A percentile compares a stretch with the other conserved stretches of the same genome.
These are phyloP conservation scores for Echinarachnius parma DNA, from an alignment of 53 echinoderm and acorn worm genomes.

Conservation along the genomic window DNA sequence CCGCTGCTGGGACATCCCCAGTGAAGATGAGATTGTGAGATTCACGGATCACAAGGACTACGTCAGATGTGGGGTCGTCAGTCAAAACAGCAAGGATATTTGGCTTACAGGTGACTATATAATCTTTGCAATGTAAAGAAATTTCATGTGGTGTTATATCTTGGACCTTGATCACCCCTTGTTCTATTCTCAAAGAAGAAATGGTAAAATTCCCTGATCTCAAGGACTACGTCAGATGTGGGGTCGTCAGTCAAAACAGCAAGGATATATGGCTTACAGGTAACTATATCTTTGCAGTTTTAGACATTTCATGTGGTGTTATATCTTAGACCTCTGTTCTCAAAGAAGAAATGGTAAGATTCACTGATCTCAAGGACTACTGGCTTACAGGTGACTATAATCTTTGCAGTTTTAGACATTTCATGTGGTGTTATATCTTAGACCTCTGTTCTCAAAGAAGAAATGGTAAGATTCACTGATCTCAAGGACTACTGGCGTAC, in stretches of 20 bases:
- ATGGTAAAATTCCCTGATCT: constrained; percentile 66
- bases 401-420: too few species aligned
- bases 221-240: constrained; percentile 74
- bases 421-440: too few species aligned
- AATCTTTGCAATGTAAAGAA: neutral
- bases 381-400: too few species aligned
- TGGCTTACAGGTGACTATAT: constrained; percentile 68
- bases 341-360: too few species aligned
- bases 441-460: too few species aligned
- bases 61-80: constrained; percentile 72
- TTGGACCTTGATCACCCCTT: too few species aligned
- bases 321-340: too few species aligned
- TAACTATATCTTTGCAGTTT: too few species aligned
- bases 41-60: constrained; percentile 83
- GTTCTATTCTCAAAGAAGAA: constrained; percentile 68
- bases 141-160: too few species aligned
- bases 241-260: constrained; percentile 71
- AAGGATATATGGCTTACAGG: constrained; percentile 87
- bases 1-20: constrained; percentile 90
- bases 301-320: too few species aligned
- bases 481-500: constrained; percentile 79
- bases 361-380: too few species aligned
- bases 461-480: constrained; percentile 64
- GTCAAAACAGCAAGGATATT: constrained; percentile 79
- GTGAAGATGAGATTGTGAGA: constrained; percentile 58